Evolutionary conservation across 64 coral and sea anemone genomes (phyloP).

Genomic region (Dendrophyllia cribrosa): DNA sequence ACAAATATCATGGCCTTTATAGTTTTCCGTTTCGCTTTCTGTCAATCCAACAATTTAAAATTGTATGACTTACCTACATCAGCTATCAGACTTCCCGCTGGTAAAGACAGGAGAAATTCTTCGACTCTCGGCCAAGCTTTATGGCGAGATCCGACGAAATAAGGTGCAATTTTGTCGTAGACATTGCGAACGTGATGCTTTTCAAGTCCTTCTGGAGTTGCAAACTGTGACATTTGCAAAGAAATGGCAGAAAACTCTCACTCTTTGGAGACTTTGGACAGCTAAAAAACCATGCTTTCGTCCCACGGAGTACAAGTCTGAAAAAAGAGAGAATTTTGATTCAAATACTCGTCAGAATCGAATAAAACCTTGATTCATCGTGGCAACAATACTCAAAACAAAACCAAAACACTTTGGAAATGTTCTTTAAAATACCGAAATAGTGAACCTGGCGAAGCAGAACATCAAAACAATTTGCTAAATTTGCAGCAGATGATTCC

Average conservation of each 20-base stretch:
- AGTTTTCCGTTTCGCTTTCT: too few species aligned
- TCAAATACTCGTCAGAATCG: neutral
- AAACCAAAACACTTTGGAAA: neutral
- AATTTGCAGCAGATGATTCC: neutral
- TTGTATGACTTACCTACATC: conserved; percentile 79
- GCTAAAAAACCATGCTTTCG: neutral
- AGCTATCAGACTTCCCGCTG: conserved; percentile 79
- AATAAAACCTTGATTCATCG: neutral
- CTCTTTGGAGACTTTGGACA: neutral
- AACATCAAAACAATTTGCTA: neutral
- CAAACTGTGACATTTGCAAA: conserved; percentile 70
- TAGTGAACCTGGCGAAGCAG: neutral
- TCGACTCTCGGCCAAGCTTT: conserved; percentile 92
- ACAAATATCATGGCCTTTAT: neutral
- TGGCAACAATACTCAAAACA: neutral
- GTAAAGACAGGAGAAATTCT: conserved; percentile 72
- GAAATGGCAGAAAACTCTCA: neutral
- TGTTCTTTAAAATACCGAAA: neutral
- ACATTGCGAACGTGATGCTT: conserved; percentile 76
- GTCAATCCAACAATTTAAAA: too few species aligned
- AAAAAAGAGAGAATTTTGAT: neutral
- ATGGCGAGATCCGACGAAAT: conserved; percentile 64
- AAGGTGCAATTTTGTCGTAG: conserved; percentile 86
- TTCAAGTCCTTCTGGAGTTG: conserved; percentile 83
- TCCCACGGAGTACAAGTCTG: neutral